These are phyloP conservation scores for Tryphoninae sp. DNA, from an alignment of 2,888 invertebrate genomes.

Conservation along the genomic window DNA sequence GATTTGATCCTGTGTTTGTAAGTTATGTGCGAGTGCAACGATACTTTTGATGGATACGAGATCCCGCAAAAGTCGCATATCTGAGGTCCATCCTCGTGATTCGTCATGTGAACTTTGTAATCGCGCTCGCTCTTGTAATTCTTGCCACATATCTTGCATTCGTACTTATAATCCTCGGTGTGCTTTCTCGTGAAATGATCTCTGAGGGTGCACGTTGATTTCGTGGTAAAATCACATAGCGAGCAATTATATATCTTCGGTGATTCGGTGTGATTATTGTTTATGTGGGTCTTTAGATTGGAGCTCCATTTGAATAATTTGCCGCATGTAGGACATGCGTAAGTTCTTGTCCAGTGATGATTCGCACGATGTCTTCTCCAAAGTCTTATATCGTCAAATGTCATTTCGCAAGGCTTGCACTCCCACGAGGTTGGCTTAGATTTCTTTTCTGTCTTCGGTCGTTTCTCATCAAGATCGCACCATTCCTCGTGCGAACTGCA, in stretches of 20 bases:
- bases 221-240: conserved; percentile 63
- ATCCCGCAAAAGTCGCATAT: conserved; percentile 66
- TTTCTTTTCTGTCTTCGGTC: conserved; percentile 2
- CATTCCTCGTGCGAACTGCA: conserved; percentile 55
- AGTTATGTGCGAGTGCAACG: conserved; percentile 63
- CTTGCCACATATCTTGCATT: conserved; percentile 63
- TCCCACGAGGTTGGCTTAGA: conserved; percentile 11
- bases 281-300: conserved; percentile 63
- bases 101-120: conserved; percentile 57
- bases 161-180: conserved; percentile 63
- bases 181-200: conserved; percentile 62
- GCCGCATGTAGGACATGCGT: conserved; percentile 65
- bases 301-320: conserved; percentile 65
- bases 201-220: conserved; percentile 54
- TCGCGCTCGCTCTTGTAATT: conserved; percentile 58
- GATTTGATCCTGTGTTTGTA: conserved; percentile 64
- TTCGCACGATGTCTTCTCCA: conserved; percentile 61
- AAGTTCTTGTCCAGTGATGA: conserved; percentile 59
- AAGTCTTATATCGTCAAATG: conserved; percentile 29
- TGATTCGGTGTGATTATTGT: conserved; percentile 63
- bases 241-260: conserved; percentile 60
- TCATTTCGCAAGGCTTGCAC: conserved; percentile 36
- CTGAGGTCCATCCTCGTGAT: conserved; percentile 60
- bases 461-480: conserved; percentile 22
- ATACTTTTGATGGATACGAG: conserved; percentile 64